Conservation (phyloP, 2,797 vertebrate genomes). For the Nyctibius grandis region DNA sequence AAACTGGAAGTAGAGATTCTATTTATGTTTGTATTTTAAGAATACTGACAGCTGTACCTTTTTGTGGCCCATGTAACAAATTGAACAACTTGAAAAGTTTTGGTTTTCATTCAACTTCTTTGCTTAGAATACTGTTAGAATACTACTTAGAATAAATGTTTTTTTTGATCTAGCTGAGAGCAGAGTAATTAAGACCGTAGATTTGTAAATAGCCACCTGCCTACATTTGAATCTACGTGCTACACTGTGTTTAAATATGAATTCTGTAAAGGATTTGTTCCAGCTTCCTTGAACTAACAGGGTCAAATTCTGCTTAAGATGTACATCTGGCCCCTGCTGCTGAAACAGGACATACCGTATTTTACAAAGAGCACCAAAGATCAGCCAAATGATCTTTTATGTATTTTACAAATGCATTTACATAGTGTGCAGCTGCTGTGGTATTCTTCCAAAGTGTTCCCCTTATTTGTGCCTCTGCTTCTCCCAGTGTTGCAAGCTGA, state of each 20-base stretch:
- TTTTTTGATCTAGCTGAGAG: background rate
- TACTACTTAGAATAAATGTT: background rate
- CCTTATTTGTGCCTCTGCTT: conserved; percentile 36
- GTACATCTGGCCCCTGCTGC: background rate
- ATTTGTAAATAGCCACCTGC: background rate
- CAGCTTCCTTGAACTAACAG: background rate
- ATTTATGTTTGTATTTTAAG: background rate
- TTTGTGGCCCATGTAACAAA: background rate
- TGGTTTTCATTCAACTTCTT: background rate
- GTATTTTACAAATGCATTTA: conserved; percentile 16
- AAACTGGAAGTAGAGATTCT: background rate
- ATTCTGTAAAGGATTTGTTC: background rate
- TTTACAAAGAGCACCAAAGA: conserved; percentile 16
- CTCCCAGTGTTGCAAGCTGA: background rate
- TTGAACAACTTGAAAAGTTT: background rate
- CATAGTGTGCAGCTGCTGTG: conserved; percentile 23
- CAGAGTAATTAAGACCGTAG: background rate
- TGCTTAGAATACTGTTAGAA: background rate
- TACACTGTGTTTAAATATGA: background rate
- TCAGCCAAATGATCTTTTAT: conserved; percentile 6
- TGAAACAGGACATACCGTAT: conserved; percentile 5
- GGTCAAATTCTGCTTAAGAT: background rate
- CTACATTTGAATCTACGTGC: background rate
- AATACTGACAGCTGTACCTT: background rate
- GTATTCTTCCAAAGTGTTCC: conserved; percentile 31